These are phyloP conservation scores for Tenthredo scrophulariae DNA, from an alignment of 2,888 invertebrate genomes.

Conservation along the genomic window DNA sequence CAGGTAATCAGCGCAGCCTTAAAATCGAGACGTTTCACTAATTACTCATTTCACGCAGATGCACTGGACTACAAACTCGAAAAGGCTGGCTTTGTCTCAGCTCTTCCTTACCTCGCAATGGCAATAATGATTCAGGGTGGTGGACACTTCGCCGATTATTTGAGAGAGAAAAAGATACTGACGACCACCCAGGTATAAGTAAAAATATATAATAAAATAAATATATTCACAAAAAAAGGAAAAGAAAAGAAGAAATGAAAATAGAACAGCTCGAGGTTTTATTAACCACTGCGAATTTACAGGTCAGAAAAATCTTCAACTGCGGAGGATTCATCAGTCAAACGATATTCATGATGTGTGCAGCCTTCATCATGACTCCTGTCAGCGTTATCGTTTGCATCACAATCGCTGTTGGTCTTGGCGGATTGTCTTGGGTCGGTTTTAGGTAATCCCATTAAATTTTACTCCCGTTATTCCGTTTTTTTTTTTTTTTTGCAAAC, in stretches of 20 bases:
- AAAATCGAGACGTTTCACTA: neutral
- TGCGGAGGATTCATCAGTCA: constrained; percentile 88
- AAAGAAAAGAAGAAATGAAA: too few relatives aligned
- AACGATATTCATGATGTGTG: constrained; percentile 91
- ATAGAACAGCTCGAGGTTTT: too few relatives aligned
- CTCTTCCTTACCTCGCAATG: constrained; percentile 94
- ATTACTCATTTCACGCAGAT: constrained; percentile 79
- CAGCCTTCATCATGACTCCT: constrained; percentile 87
- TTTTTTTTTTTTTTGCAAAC: too few relatives aligned
- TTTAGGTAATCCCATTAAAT: constrained; percentile 82
- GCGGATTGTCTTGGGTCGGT: constrained; percentile 96
- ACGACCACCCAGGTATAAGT: constrained; percentile 86
- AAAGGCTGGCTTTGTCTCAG: constrained; percentile 91
- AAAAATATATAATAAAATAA: neutral
- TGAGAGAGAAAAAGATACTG: constrained; percentile 83
- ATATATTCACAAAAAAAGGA: neutral
- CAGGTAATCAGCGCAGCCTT: constrained; percentile 79
- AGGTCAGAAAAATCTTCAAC: constrained; percentile 85
- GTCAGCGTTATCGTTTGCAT: constrained; percentile 89
- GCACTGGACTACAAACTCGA: constrained; percentile 86
- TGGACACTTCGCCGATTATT: constrained; percentile 91
- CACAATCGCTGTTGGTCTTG: constrained; percentile 93
- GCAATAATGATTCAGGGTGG: constrained; percentile 89
- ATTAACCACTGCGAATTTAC: constrained; percentile 33
- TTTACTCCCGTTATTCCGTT: neutral